Base-by-base conservation (phyloP, 1,140 invertebrate species). In the Rhagoletis pomonella region DNA sequence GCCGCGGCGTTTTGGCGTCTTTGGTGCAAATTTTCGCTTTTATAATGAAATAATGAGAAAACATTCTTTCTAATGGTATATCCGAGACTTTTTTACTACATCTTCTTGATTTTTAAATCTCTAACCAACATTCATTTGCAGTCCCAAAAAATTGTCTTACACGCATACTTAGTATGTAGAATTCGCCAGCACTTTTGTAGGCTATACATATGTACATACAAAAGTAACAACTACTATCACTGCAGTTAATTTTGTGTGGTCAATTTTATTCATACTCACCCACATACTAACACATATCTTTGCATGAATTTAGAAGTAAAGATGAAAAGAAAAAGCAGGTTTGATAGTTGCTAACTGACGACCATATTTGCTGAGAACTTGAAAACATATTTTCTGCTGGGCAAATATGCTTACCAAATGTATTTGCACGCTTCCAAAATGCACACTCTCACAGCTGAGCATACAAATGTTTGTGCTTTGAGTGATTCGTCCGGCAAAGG, bases 341-440 rank as follows among this genome's bases (percentile, higher is more conserved):
- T 81, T 10, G 47, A 55, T 81, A 81, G 73, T 44, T 55, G 73
- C 73, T 42, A 12, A 17, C 19, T 29, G 0, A 14, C 42, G 19
- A 81, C 47, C 55, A n/a, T 81, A 81, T 81, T 81, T 81, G 73
- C 73, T 50, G 5, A 81, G 73, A 55, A 81, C 73, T 81, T 81
- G 47, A 81, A 55, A 55, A 58, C 29, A 55, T 81, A 55, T 81
- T 81, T 55, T 55, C 73, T 55, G 50, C 44, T 81, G n/a, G 5
- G 73, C 47, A 81, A 81, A 81, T 81, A 81, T 81, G 47, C 73
- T 81, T 50, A 19, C 47, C 19, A 81, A 81, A 81, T 81, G 73
- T 81, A 17, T 81, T 81, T 81, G 73, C 73, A 29, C 4, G 1
- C 47, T 58, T 55, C 73, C 19, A 81, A 29, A 10, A 47, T 47